These are phyloP conservation scores for Apolygus lucorum DNA, from an alignment of 1,140 invertebrate genomes.

Conservation along the genomic window DNA sequence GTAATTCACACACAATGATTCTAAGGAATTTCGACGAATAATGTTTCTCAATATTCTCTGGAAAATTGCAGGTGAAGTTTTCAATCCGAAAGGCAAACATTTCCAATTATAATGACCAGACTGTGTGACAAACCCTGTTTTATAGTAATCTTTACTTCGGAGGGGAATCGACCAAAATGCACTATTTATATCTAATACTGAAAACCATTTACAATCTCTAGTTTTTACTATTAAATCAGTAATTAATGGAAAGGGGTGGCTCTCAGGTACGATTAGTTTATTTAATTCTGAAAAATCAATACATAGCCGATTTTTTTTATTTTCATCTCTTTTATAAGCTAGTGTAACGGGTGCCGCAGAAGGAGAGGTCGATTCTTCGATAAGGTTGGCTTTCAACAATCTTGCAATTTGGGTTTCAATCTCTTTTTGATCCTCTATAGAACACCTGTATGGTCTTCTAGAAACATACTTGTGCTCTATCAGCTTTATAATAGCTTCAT, in stretches of 20 bases:
- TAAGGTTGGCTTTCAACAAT: not conserved
- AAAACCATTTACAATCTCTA: not conserved
- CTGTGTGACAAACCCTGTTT: not conserved
- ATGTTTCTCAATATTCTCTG: slow-evolving; percentile 7
- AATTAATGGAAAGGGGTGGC: not conserved
- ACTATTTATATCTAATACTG: not conserved
- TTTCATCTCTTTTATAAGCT: no score
- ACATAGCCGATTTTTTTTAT: not conserved
- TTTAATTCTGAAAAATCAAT: not conserved
- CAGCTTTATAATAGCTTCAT: no score
- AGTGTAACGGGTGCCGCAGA: no score
- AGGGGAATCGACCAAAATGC: not conserved
- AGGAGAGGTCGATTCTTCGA: not conserved
- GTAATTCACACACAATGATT: not conserved
- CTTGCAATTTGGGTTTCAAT: not conserved
- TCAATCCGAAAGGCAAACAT: slow-evolving; percentile 11
- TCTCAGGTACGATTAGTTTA: not conserved
- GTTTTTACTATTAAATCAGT: not conserved
- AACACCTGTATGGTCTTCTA: not conserved
- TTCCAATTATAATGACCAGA: slow-evolving; percentile 16
- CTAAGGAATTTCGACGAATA: not conserved
- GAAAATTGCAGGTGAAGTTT: not conserved
- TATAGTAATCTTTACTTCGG: not conserved
- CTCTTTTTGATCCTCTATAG: not conserved
- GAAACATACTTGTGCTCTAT: not conserved